Conservation (phyloP, 2,113 vertebrate species). For the Neomonachus schauinslandi region DNA sequence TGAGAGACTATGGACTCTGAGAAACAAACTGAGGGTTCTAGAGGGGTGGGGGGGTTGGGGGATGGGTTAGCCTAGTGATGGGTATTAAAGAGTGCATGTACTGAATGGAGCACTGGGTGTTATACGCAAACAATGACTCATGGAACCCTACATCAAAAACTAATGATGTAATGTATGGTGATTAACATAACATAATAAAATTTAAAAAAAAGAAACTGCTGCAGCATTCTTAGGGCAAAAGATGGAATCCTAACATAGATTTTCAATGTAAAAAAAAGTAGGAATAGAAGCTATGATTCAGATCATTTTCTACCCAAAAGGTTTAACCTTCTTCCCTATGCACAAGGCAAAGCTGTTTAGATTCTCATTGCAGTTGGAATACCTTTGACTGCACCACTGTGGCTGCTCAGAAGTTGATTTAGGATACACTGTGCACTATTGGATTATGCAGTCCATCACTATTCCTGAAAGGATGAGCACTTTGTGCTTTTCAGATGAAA, state of each 20-base stretch:
- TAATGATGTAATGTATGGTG: too few relatives aligned
- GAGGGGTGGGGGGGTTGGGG: too few relatives aligned
- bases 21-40: too few relatives aligned
- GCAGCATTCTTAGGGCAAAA: background rate
- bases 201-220: background rate
- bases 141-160: too few relatives aligned
- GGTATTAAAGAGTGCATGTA: too few relatives aligned
- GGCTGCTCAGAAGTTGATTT: slow-evolving; percentile 60
- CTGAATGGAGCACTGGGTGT: too few relatives aligned
- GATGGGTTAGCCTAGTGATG: too few relatives aligned
- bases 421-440: background rate
- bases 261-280: slow-evolving; percentile 49
- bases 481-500: slow-evolving; percentile 54
- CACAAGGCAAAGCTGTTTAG: slow-evolving; percentile 18
- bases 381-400: slow-evolving; percentile 74
- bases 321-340: slow-evolving; percentile 70
- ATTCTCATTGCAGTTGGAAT: slow-evolving; percentile 49
- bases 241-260: slow-evolving; percentile 22
- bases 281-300: slow-evolving; percentile 43
- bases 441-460: background rate
- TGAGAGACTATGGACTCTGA: too few relatives aligned
- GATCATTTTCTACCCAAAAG: slow-evolving; percentile 65
- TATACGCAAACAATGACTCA: too few relatives aligned
- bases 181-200: too few relatives aligned
- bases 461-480: slow-evolving; percentile 31